Evolutionary conservation across 2,888 invertebrate genomes (phyloP), one percentile per base, ranked within the genome.

Genomic region (Callyntrura sp.): DNA sequence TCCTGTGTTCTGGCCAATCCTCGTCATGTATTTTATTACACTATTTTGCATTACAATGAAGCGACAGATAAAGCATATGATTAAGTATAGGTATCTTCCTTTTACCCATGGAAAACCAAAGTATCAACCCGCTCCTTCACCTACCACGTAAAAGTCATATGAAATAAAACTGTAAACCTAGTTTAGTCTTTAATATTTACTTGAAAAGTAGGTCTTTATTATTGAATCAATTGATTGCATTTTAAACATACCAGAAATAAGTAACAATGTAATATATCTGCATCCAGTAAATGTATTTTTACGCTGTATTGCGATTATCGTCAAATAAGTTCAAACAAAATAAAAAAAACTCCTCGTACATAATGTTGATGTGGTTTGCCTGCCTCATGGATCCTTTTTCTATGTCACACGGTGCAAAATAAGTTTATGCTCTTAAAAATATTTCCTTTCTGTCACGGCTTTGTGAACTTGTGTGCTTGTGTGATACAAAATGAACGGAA

Each of bases 31-130:
- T 95, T 99, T 99, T 95, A 98, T 99, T 94, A 98, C 99, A 89
- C 95, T 99, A 93, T 98, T 99, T 95, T 98, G 98, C 95, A 98
- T 99, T 94, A 99, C 99, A 89, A 99, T 99, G 99, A 99, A 99
- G 95, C 96, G 99, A 94, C 99, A 99, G 96, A 99, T 99, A 94
- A 99, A 97, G 98, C 99, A 99, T 96, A 99, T 99, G 99, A 97
- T 99, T 94, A 99, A 98, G 95, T 99, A 99, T 95, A 97, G 98
- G 95, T 99, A 99, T 95, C 95, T 99, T 95, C 99, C 99, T 91
- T 99, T 99, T 95, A 99, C 99, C 85, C 98, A 98, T 94, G 98
- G 99, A 94, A 99, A 99, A 96, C 98, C 99, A 94, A 97, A 97
- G 95, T 99, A 99, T 95, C 97, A 97, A 57, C 87, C 90, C 17